A percentile compares a stretch with the other conserved stretches of the same genome.
These are phyloP conservation scores for Otus sunia DNA, from an alignment of 2,113 vertebrate species.

Conservation along the genomic window DNA sequence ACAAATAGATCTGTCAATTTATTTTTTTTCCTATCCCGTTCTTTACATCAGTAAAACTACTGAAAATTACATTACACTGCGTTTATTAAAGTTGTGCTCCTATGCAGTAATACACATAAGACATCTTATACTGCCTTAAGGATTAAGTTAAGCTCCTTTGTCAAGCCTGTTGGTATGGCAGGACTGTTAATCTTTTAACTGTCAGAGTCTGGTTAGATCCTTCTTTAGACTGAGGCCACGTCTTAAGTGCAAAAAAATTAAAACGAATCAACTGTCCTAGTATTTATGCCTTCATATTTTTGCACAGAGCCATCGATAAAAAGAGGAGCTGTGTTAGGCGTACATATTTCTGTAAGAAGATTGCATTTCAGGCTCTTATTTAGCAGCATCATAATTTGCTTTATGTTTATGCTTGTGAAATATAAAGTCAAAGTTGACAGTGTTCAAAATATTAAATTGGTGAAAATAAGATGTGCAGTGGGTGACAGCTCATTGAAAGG, in stretches of 20 bases:
- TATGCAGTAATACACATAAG: constrained; percentile 26
- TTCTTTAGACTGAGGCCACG: constrained; percentile 33
- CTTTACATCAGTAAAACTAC: constrained; percentile 23
- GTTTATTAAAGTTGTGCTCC: constrained; percentile 56
- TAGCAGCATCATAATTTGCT: constrained; percentile 36
- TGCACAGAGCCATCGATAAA: constrained; percentile 45
- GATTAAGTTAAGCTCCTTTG: constrained; percentile 65
- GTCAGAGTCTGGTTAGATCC: constrained; percentile 43
- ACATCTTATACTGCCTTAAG: constrained; percentile 47
- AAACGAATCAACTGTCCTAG: not conserved
- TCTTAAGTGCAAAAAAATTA: constrained; percentile 59
- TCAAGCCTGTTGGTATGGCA: constrained; percentile 40
- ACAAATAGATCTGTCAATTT: constrained; percentile 21
- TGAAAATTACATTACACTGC: constrained; percentile 26
- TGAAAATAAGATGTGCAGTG: constrained; percentile 44
- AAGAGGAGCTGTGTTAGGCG: not conserved
- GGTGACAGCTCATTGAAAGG: constrained; percentile 26
- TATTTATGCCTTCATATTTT: constrained; percentile 57
- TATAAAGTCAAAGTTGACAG: constrained; percentile 39
- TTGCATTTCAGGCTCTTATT: not conserved
- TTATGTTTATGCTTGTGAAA: constrained; percentile 56
- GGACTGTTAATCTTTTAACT: constrained; percentile 60
- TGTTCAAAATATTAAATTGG: constrained; percentile 28
- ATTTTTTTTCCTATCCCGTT: not conserved
- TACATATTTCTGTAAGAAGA: constrained; percentile 18